phyloP scores from a whole-genome alignment of 2,888 invertebrate genomes.

The Biston betularia region DNA sequence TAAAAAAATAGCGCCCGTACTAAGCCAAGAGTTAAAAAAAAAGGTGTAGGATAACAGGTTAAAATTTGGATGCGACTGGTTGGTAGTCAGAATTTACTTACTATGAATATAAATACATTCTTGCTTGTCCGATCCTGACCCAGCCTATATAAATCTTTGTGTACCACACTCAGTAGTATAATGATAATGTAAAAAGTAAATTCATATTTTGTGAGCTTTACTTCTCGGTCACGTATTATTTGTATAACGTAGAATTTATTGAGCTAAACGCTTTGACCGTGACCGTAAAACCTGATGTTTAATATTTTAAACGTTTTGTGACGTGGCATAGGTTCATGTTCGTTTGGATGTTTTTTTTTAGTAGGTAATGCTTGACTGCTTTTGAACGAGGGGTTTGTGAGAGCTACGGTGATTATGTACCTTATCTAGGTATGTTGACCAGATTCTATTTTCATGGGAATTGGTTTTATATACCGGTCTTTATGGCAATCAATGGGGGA shows the following conservation, averaged over 20 bases:
- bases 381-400: slow-evolving; percentile 4
- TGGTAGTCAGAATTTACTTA: not conserved
- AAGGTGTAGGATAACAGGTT: not conserved
- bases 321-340: slow-evolving; percentile 15
- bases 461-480: not conserved
- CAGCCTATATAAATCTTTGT: slow-evolving; percentile 38
- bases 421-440: not conserved
- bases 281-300: slow-evolving; percentile 26
- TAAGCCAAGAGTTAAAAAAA: no score
- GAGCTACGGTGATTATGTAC: not conserved
- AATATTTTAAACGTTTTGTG: slow-evolving; percentile 20
- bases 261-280: slow-evolving; percentile 33
- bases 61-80: not conserved
- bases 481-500: no score
- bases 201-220: slow-evolving; percentile 21
- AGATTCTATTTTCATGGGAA: slow-evolving; percentile 9
- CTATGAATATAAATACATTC: slow-evolving; percentile 15
- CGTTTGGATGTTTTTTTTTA: slow-evolving; percentile 6
- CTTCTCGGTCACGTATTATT: slow-evolving; percentile 39
- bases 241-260: slow-evolving; percentile 37
- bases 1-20: no score
- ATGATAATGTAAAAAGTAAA: slow-evolving; percentile 50
- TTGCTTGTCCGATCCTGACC: slow-evolving; percentile 23
- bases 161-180: slow-evolving; percentile 44
- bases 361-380: slow-evolving; percentile 9